Evolutionary conservation across 1,140 invertebrate species (phyloP).

Genomic region (Eulimnadia texana): DNA sequence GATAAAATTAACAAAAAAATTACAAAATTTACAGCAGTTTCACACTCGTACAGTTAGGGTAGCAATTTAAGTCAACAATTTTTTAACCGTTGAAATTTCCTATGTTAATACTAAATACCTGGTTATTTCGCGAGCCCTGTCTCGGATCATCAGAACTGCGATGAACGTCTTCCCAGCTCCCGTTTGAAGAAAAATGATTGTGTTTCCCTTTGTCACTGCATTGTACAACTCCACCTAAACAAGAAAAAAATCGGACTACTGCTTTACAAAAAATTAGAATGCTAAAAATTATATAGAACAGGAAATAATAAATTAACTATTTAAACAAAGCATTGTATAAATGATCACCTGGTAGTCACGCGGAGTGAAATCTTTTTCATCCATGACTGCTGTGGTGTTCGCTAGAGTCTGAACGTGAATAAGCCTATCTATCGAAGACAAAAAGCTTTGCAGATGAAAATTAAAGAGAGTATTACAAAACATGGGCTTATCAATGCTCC

Average conservation of each 20-base stretch:
- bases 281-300: background rate
- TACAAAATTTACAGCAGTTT: too few species aligned
- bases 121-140: background rate
- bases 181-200: conserved; percentile 78
- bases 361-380: conserved; percentile 9
- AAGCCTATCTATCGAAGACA: too few species aligned
- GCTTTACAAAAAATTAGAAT: background rate
- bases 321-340: too few species aligned
- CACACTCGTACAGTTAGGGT: too few species aligned
- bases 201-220: conserved; percentile 54
- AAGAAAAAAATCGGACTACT: background rate
- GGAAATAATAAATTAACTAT: background rate
- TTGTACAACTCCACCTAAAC: conserved; percentile 52
- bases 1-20: background rate
- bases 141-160: conserved; percentile 53
- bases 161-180: conserved; percentile 88
- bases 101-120: background rate
- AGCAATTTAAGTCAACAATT: too few species aligned
- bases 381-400: too few species aligned
- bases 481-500: too few species aligned
- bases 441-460: too few species aligned
- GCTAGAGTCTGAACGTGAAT: too few species aligned
- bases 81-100: background rate
- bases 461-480: too few species aligned
- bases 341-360: conserved; percentile 29